Evolutionary conservation across 2,113 vertebrate species (phyloP).

Genomic region (Esox niger): DNA sequence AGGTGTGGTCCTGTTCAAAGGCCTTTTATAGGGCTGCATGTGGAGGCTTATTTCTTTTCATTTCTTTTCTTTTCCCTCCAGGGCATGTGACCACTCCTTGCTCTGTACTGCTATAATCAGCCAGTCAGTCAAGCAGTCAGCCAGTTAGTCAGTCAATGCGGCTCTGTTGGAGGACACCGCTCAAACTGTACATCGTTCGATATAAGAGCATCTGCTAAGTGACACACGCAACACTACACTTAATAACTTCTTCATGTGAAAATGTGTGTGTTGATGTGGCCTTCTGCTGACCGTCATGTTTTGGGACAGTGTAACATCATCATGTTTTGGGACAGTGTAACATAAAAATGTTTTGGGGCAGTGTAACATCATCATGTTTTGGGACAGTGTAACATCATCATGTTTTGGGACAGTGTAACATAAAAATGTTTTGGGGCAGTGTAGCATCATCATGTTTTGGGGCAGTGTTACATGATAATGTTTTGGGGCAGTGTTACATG

Average conservation of each 20-base stretch:
- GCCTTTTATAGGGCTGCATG: conserved; percentile 16
- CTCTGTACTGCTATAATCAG: not conserved
- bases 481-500: no score
- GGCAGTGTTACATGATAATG: no score
- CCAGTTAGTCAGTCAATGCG: not conserved
- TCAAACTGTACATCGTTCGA: no score
- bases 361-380: no score
- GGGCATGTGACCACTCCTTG: not conserved
- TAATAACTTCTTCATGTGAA: not conserved
- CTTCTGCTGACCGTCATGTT: not conserved
- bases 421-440: no score
- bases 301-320: not conserved
- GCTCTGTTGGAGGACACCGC: not conserved
- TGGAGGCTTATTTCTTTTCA: conserved; percentile 29
- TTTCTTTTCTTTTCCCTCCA: no score
- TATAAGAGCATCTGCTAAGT: no score
- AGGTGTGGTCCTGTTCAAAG: conserved; percentile 13
- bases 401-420: no score
- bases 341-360: no score
- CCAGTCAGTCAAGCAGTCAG: not conserved
- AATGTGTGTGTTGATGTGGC: not conserved
- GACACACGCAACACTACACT: no score
- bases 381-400: no score
- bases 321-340: not conserved
- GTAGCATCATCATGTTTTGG: no score